Percentiles rank a stretch among this genome's conserved stretches.
These are phyloP conservation scores for Eurystomus glaucurus DNA, from an alignment of 2,797 vertebrate species.

Conservation along the genomic window DNA sequence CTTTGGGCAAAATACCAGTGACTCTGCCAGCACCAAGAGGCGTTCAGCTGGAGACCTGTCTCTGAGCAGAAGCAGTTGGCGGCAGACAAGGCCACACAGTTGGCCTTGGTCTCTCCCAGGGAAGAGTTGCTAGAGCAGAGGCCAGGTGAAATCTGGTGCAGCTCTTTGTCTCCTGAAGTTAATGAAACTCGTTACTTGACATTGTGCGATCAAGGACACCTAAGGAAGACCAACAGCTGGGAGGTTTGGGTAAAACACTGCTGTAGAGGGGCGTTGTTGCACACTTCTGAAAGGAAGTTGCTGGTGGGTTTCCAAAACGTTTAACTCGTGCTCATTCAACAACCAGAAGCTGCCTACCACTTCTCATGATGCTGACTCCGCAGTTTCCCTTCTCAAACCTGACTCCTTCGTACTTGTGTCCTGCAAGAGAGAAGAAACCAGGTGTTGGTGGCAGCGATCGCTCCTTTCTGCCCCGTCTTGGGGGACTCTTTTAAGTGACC, in stretches of 20 bases:
- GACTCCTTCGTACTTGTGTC: slow-evolving; percentile 93
- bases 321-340: neutral
- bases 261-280: too few species aligned
- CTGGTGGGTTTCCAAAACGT: neutral
- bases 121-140: too few species aligned
- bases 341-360: slow-evolving; percentile 84
- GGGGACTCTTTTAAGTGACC: neutral
- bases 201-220: neutral
- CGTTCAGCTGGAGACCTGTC: neutral
- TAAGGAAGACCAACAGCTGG: neutral
- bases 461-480: neutral
- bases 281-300: neutral
- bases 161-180: neutral
- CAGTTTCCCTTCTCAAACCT: slow-evolving; percentile 95
- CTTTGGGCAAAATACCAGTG: neutral
- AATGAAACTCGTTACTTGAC: neutral
- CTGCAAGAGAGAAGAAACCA: slow-evolving; percentile 77
- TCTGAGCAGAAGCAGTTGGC: accelerated
- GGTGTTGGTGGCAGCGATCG: neutral
- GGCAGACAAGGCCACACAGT: neutral
- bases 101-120: neutral
- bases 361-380: slow-evolving; percentile 94
- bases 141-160: neutral
- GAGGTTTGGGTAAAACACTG: neutral
- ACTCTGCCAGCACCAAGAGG: accelerated